Percentiles rank a stretch among this genome's conserved stretches.
Evolutionary conservation across 1,140 invertebrate species (phyloP).

Genomic region (Zaprionus ornatus): DNA sequence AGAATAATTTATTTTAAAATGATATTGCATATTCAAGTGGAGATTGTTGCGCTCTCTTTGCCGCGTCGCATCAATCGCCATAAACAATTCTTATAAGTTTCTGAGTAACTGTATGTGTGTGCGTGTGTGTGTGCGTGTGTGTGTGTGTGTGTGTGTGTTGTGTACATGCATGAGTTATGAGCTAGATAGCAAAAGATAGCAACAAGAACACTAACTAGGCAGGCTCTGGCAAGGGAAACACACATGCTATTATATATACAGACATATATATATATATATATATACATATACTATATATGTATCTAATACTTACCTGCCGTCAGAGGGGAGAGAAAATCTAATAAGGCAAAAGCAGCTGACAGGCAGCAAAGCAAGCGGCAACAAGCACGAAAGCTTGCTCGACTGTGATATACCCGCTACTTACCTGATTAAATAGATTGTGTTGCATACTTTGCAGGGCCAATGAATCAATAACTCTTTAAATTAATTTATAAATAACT

Average conservation of each 20-base stretch:
- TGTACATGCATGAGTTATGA: not conserved
- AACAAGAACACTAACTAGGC: slow-evolving; percentile 8
- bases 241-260: not conserved
- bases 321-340: slow-evolving; percentile 38
- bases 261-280: not conserved
- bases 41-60: slow-evolving; percentile 28
- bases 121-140: not conserved
- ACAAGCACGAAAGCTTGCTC: too few species aligned
- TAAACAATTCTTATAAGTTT: slow-evolving; percentile 30
- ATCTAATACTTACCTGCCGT: slow-evolving; percentile 56
- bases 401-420: too few species aligned
- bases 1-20: slow-evolving; percentile 72
- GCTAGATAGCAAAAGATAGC: not conserved
- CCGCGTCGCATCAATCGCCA: slow-evolving; percentile 19
- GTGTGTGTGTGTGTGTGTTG: not conserved
- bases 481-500: too few species aligned
- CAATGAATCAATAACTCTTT: too few species aligned
- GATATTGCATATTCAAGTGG: slow-evolving; percentile 53
- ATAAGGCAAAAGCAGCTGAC: slow-evolving; percentile 52
- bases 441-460: too few species aligned
- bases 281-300: not conserved
- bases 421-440: too few species aligned
- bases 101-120: slow-evolving; percentile 11
- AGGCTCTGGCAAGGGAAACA: not conserved
- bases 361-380: not conserved